A percentile compares a stretch with the other conserved stretches of the same genome.
Conservation (phyloP, 1,140 invertebrate genomes). For the Anadara kagoshimensis region DNA sequence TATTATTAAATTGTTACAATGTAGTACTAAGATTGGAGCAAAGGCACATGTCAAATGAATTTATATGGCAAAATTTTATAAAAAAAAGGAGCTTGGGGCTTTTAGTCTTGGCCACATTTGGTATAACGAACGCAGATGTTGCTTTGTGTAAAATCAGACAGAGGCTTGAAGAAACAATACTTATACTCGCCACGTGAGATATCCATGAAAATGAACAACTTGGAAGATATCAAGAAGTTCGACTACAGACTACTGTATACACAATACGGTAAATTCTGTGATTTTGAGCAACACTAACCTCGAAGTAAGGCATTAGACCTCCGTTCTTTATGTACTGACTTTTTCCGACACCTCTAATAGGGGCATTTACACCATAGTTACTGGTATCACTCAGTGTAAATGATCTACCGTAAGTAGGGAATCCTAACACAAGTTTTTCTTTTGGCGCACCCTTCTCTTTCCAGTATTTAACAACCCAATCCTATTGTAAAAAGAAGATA, state of each 20-base stretch:
- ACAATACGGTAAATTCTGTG: not conserved
- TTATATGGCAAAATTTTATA: no score
- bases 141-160: no score
- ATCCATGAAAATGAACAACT: no score
- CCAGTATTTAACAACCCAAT: not conserved
- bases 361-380: not conserved
- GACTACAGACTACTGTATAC: not conserved
- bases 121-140: no score
- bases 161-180: no score
- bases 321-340: not conserved
- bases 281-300: not conserved
- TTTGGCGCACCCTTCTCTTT: not conserved
- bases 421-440: not conserved
- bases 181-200: no score
- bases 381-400: not conserved
- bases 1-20: no score
- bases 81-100: no score
- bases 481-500: not conserved
- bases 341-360: not conserved
- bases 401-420: not conserved
- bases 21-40: no score
- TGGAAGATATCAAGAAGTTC: no score
- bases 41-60: no score
- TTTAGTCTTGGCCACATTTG: no score
- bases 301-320: not conserved